These are phyloP conservation scores for Aptenodytes forsteri DNA, from an alignment of 2,113 vertebrate genomes.

Conservation along the genomic window DNA sequence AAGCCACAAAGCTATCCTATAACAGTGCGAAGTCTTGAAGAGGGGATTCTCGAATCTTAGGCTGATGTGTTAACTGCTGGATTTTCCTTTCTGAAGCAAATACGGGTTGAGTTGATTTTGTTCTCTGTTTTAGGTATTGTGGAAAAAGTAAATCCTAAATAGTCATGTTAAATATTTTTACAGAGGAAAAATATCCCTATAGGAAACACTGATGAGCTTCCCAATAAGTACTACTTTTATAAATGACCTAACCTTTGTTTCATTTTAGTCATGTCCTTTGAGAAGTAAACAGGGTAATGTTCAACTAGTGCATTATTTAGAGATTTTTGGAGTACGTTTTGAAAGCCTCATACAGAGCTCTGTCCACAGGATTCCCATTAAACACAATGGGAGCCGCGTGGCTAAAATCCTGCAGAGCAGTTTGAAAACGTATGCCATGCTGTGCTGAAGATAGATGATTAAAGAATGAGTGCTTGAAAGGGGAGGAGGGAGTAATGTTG, in stretches of 20 bases:
- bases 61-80: not conserved
- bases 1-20: not conserved
- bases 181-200: not conserved
- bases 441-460: constrained; percentile 57
- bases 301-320: constrained; percentile 60
- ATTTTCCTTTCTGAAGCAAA: not conserved
- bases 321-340: constrained; percentile 50
- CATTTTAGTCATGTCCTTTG: not conserved
- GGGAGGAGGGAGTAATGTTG: not conserved
- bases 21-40: not conserved
- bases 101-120: not conserved
- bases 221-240: not conserved
- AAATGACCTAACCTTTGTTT: constrained; percentile 17
- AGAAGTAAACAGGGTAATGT: constrained; percentile 33
- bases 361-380: constrained; percentile 64
- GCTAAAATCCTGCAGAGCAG: constrained; percentile 54
- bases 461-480: constrained; percentile 36
- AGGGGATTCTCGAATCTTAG: not conserved
- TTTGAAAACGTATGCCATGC: constrained; percentile 42
- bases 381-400: constrained; percentile 34
- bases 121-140: not conserved
- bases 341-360: constrained; percentile 15
- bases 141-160: not conserved
- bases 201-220: constrained; percentile 1
- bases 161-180: not conserved